These are phyloP conservation scores for Plebejus anna DNA, from an alignment of 2,888 invertebrate species.

Conservation along the genomic window DNA sequence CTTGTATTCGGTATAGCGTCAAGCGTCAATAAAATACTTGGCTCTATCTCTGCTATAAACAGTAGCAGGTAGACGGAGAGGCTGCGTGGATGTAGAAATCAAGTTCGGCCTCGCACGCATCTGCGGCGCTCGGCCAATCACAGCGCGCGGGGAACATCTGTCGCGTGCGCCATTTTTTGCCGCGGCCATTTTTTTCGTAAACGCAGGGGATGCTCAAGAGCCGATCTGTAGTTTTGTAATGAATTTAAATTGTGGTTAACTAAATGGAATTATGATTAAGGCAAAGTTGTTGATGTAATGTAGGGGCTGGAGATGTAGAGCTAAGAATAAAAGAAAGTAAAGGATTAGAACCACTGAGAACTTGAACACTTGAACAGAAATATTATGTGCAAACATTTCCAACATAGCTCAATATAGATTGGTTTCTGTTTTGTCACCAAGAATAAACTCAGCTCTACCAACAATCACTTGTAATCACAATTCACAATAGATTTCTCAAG, in stretches of 20 bases:
- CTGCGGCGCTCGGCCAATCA: conserved; percentile 45
- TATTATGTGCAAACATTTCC: neutral
- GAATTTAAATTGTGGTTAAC: neutral
- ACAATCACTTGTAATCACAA: neutral
- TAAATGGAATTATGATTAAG: neutral
- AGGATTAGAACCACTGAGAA: neutral
- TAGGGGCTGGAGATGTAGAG: neutral
- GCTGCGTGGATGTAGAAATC: neutral
- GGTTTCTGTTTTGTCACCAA: neutral
- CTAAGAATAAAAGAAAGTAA: neutral
- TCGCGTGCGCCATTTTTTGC: conserved; percentile 59
- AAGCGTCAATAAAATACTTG: neutral
- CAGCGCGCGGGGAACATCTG: conserved; percentile 55
- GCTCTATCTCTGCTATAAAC: neutral
- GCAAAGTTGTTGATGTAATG: neutral
- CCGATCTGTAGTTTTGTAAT: neutral
- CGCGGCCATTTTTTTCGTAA: conserved; percentile 6
- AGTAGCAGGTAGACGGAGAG: neutral
- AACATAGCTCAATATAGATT: neutral
- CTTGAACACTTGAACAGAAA: too few species aligned
- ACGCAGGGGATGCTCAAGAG: conserved; percentile 16
- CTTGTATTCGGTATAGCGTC: neutral
- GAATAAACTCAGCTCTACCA: neutral
- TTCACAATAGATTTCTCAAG: neutral
- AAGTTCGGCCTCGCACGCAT: conserved; percentile 50